A percentile compares a stretch with the other conserved stretches of the same genome.
Conservation (phyloP, 2,888 invertebrate species). For the Papilio elwesi region DNA sequence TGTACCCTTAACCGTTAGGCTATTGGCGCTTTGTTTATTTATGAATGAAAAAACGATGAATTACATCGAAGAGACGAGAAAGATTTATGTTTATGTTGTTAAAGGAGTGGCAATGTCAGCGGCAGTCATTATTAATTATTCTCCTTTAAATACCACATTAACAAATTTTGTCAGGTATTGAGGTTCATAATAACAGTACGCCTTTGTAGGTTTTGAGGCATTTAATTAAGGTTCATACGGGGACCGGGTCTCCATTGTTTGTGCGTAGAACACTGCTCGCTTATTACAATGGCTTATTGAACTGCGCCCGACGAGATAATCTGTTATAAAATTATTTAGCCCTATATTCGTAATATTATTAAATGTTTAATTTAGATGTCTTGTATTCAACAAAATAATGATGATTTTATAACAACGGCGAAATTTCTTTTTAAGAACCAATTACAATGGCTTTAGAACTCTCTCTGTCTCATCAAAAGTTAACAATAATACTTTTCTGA, state of each 20-base stretch:
- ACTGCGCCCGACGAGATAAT: constrained; percentile 27
- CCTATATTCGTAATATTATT: neutral
- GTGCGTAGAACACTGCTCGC: constrained; percentile 24
- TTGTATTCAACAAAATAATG: too few species aligned
- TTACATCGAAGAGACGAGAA: neutral
- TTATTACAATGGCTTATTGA: constrained; percentile 27
- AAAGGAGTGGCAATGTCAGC: neutral
- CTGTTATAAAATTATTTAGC: constrained; percentile 22
- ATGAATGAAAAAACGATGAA: neutral
- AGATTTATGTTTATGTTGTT: neutral
- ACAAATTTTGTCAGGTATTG: constrained; percentile 30
- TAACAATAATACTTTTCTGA: too few species aligned
- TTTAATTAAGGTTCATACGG: constrained; percentile 43
- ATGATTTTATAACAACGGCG: too few species aligned
- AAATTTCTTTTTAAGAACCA: too few species aligned
- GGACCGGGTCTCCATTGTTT: constrained; percentile 35
- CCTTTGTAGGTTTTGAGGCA: constrained; percentile 40
- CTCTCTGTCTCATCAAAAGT: too few species aligned
- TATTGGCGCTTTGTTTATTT: too few species aligned
- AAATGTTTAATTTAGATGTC: neutral
- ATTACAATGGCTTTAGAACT: neutral
- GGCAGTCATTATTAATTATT: constrained; percentile 13
- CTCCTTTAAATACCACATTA: constrained; percentile 13
- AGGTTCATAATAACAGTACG: constrained; percentile 28
- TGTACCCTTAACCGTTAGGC: too few species aligned